Evolutionary conservation across 2,888 invertebrate species (phyloP).

Genomic region (Fragum whitleyi): DNA sequence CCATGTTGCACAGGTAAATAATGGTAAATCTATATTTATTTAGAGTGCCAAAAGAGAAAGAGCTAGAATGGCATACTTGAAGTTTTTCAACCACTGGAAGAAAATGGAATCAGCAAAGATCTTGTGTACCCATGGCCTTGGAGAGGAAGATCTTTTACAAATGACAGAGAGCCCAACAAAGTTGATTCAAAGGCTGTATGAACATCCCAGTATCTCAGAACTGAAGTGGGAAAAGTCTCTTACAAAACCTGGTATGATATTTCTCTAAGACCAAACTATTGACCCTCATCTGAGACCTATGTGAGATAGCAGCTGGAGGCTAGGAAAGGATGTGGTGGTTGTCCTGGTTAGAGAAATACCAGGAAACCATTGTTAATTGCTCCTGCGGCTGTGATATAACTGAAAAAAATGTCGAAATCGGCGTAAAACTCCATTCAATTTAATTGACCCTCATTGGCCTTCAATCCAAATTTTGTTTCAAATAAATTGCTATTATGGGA

Average conservation of each 20-base stretch:
- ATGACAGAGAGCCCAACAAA: slow-evolving; percentile 68
- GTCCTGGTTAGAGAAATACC: too few species aligned
- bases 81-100: slow-evolving; percentile 72
- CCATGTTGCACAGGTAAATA: too few species aligned
- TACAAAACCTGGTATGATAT: slow-evolving; percentile 58
- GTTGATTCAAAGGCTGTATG: slow-evolving; percentile 76
- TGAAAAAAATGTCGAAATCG: too few species aligned
- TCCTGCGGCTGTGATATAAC: too few species aligned
- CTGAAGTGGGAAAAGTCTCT: slow-evolving; percentile 43
- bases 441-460: too few species aligned
- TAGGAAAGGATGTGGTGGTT: too few species aligned
- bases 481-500: too few species aligned
- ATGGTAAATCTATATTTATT: neutral
- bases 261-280: neutral
- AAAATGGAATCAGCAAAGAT: slow-evolving; percentile 77
- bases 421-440: too few species aligned
- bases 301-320: too few species aligned
- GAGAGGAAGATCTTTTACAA: slow-evolving; percentile 70
- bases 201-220: slow-evolving; percentile 72
- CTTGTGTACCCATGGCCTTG: slow-evolving; percentile 72
- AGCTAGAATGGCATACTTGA: slow-evolving; percentile 71
- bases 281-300: too few species aligned
- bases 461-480: too few species aligned
- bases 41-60: slow-evolving; percentile 71
- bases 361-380: too few species aligned